Evolutionary conservation across 1,140 invertebrate species (phyloP), one percentile per base, ranked within the genome.

Genomic region (Lepidurus couesii): DNA sequence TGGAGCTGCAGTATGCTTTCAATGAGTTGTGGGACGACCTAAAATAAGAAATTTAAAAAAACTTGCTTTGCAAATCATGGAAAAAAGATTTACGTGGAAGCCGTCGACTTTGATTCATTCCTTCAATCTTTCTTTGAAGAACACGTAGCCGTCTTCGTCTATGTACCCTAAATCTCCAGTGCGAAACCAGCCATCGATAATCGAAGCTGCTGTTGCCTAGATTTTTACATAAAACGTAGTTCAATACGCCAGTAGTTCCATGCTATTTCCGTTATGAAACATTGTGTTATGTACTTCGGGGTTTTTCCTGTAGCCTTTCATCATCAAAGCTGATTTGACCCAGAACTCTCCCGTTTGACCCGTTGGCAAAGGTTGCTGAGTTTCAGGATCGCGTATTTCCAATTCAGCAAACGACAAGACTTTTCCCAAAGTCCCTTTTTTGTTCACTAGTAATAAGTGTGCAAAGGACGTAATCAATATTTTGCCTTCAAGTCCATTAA

Each of bases 121-220:
- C 81, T 90, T 90, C 13, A 89, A 84, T 42, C 91, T 83, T 79
- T 91, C 90, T 1, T 89, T 85, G 79, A 91, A 86, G 78, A 85
- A 87, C 73, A 88, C 79, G 76, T 84, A 84, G 16, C 87, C 87
- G 47, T 89, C 84, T 47, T 87, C 84, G 79, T 91, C 88, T 53
- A 87, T 85, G 78, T 87, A 88, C 44, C 88, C 91, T 80, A 91
- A 84, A 83, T 92, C 91, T 26, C 91, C 91, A 47, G 90, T 91
- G 74, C 88, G 86, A 10, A 91, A 84, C 90, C 90, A 93, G n/a
- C 91, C 90, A 75, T 89, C 85, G 16, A 34, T n/a, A 21, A 77
- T 16, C 0, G 26, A 45, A n/a, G 76, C 76, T 44, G 42, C 26
- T 21, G n/a, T 65, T 7, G 6, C 53, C 75, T 85, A 84, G 13